These are phyloP conservation scores for Enteromius anoplus DNA, from an alignment of 2,797 vertebrate genomes.

Conservation along the genomic window DNA sequence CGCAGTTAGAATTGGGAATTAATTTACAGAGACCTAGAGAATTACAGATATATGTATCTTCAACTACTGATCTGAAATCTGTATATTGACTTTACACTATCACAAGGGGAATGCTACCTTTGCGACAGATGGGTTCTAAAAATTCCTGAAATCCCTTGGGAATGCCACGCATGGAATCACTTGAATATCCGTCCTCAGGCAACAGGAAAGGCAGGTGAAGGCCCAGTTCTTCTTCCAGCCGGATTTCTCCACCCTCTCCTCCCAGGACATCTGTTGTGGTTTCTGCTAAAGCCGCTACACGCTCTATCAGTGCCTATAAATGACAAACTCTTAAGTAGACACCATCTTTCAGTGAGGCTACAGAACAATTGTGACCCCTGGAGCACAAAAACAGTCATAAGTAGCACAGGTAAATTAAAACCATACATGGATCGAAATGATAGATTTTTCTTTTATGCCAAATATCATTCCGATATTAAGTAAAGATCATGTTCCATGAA, in stretches of 20 bases:
- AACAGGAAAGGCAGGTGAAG: conserved; percentile 92
- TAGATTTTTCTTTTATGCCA: no score
- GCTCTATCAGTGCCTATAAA: conserved; percentile 85
- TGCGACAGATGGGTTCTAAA: conserved; percentile 88
- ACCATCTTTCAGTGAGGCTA: not conserved
- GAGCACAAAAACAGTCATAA: no score
- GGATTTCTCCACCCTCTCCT: conserved; percentile 84
- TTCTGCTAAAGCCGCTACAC: conserved; percentile 83
- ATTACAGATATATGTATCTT: not conserved
- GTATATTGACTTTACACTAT: no score
- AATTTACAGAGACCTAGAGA: conserved; percentile 86
- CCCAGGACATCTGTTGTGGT: conserved; percentile 82
- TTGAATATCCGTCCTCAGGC: conserved; percentile 93
- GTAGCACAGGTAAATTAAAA: no score
- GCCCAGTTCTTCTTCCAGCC: conserved; percentile 88
- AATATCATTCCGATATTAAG: no score
- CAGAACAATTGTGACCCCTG: not conserved
- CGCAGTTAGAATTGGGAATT: conserved; percentile 75
- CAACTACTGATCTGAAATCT: not conserved
- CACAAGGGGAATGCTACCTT: conserved; percentile 73
- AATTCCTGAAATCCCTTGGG: conserved; percentile 91
- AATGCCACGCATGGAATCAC: conserved; percentile 86
- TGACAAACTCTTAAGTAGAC: not conserved
- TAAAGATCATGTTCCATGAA: no score
- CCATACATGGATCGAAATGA: no score